phyloP scores from a whole-genome alignment of 2,113 vertebrate species.

The Orycteropus afer region DNA sequence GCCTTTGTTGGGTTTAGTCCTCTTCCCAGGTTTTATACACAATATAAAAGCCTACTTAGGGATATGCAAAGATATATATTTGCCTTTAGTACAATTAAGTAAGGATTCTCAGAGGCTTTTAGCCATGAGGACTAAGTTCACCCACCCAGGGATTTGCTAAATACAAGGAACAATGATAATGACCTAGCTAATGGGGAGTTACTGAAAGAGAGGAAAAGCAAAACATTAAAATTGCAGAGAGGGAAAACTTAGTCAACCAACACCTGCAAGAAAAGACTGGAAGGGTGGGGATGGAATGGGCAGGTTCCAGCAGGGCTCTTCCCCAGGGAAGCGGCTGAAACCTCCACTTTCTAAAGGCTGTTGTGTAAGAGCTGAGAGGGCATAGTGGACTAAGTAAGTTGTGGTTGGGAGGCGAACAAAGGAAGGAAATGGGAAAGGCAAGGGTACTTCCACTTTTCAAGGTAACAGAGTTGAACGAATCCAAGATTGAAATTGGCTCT shows the following conservation, averaged over 20 bases:
- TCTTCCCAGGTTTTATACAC: not conserved
- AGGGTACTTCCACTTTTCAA: constrained; percentile 76
- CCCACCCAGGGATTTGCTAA: not conserved
- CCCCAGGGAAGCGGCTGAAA: constrained; percentile 38
- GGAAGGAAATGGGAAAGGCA: constrained; percentile 78
- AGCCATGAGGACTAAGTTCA: not conserved
- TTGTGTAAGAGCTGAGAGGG: constrained; percentile 64
- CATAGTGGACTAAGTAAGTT: not conserved
- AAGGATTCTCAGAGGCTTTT: not conserved
- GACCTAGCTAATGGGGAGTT: not conserved
- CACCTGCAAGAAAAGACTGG: constrained; percentile 3
- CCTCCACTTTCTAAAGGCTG: constrained; percentile 35
- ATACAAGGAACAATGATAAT: not conserved
- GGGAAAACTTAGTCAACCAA: constrained; percentile 12
- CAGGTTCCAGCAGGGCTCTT: not conserved
- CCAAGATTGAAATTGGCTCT: constrained; percentile 59
- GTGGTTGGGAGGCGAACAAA: constrained; percentile 66
- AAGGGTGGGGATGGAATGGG: not conserved
- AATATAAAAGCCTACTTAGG: not conserved
- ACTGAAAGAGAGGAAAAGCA: constrained; percentile 30
- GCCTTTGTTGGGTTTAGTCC: not conserved
- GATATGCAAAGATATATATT: not conserved
- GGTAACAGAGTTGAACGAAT: constrained; percentile 62
- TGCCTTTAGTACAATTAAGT: not conserved
- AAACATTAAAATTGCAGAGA: not conserved